Conservation (phyloP, 2,113 vertebrate species). For the Petroica traversi region DNA sequence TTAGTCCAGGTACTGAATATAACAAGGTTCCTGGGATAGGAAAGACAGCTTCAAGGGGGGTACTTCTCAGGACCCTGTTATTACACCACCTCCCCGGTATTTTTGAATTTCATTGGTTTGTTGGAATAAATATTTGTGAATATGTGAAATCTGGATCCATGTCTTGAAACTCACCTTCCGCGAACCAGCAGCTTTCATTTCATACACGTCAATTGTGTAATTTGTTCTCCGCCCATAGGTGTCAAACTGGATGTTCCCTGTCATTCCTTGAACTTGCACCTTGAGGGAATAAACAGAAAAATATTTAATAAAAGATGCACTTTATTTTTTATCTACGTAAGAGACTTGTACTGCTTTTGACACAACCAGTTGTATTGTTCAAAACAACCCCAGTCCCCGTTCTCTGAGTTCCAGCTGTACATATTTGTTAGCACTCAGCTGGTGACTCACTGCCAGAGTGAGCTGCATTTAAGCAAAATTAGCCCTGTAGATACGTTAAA, state of each 20-base stretch:
- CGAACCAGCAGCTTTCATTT: slow-evolving; percentile 92
- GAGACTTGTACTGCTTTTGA: background rate
- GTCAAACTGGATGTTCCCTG: slow-evolving; percentile 98
- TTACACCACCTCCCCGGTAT: background rate
- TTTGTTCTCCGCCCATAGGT: slow-evolving; percentile 97
- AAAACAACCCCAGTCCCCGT: background rate
- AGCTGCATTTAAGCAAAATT: slow-evolving; percentile 7
- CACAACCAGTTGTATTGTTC: background rate
- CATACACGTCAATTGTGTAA: slow-evolving; percentile 97
- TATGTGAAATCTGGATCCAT: background rate
- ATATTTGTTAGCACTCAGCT: background rate
- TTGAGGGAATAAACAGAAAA: slow-evolving; percentile 63
- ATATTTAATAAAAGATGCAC: background rate
- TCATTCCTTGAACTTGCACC: slow-evolving; percentile 98
- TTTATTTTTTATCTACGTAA: background rate
- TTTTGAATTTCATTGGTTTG: background rate
- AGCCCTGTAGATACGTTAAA: background rate
- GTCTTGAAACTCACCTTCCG: slow-evolving; percentile 85
- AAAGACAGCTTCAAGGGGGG: background rate
- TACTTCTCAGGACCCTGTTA: background rate
- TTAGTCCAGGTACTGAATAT: background rate
- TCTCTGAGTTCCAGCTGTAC: background rate
- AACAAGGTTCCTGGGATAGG: background rate
- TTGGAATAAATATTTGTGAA: background rate
- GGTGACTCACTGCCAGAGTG: background rate